Evolutionary conservation across 2,888 invertebrate species (phyloP).

Genomic region (Pyrocoelia pectoralis): DNA sequence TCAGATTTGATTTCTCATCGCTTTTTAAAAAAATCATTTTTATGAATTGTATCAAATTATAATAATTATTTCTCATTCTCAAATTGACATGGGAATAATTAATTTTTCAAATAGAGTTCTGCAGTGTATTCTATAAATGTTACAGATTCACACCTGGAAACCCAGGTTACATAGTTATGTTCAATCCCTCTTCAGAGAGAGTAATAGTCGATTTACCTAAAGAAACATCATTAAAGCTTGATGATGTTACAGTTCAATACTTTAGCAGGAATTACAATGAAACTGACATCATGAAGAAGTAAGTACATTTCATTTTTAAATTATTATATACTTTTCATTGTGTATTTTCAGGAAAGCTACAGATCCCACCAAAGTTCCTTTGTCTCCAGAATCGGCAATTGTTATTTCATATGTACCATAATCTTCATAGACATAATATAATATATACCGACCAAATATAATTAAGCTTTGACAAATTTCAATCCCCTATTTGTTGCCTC

Average conservation of each 20-base stretch:
- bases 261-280: constrained; percentile 64
- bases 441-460: not conserved
- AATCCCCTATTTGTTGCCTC: too few species aligned
- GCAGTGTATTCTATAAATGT: too few species aligned
- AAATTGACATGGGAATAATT: too few species aligned
- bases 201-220: constrained; percentile 66
- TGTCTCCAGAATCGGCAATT: constrained; percentile 70
- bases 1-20: too few species aligned
- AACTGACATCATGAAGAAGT: constrained; percentile 59
- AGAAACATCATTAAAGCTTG: constrained; percentile 60
- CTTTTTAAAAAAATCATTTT: too few species aligned
- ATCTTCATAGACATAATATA: constrained; percentile 12
- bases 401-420: constrained; percentile 76
- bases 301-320: constrained; percentile 43
- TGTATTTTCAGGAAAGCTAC: constrained; percentile 66
- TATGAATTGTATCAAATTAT: too few species aligned
- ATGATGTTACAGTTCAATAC: constrained; percentile 68
- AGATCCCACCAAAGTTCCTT: constrained; percentile 63
- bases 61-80: too few species aligned
- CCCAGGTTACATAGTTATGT: constrained; percentile 77
- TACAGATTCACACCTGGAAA: constrained; percentile 75
- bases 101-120: too few species aligned
- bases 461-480: not conserved
- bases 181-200: constrained; percentile 67
- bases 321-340: constrained; percentile 6